Conservation (phyloP, 2,797 vertebrate species). For the Gymnoscopelus microlampas region DNA sequence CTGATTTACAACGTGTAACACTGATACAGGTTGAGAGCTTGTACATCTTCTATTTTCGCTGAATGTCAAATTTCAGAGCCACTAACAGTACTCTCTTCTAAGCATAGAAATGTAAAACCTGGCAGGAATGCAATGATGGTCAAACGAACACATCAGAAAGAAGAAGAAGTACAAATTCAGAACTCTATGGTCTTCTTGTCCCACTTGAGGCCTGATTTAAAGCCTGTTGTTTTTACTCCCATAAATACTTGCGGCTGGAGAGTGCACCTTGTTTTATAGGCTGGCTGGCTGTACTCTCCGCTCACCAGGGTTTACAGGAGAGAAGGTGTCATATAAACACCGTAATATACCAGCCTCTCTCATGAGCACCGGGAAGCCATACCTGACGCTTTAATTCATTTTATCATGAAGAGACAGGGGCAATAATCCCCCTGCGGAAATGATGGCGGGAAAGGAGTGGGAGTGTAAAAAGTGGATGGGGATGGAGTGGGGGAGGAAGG, state of each 20-base stretch:
- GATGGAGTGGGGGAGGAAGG: constrained; percentile 18
- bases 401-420: constrained; percentile 64
- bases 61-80: too few relatives aligned
- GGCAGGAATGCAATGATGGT: too few relatives aligned
- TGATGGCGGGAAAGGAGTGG: constrained; percentile 37
- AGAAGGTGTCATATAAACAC: constrained; percentile 80
- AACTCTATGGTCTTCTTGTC: constrained; percentile 32
- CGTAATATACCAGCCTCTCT: constrained; percentile 76
- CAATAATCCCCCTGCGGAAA: constrained; percentile 64
- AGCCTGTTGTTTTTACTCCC: constrained; percentile 79
- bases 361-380: constrained; percentile 71
- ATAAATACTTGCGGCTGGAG: constrained; percentile 77
- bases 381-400: constrained; percentile 72
- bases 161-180: constrained; percentile 24
- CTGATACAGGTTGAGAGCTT: too few relatives aligned
- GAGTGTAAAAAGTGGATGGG: constrained; percentile 32
- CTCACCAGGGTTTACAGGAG: constrained; percentile 76
- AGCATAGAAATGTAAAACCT: too few relatives aligned
- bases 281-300: constrained; percentile 63
- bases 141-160: constrained; percentile 39
- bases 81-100: too few relatives aligned
- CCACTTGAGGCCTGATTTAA: constrained; percentile 78
- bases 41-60: too few relatives aligned
- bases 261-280: constrained; percentile 75
- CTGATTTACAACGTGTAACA: too few relatives aligned